These are phyloP conservation scores for Holocentrus rufus DNA, from an alignment of 2,797 vertebrate species.

Conservation along the genomic window DNA sequence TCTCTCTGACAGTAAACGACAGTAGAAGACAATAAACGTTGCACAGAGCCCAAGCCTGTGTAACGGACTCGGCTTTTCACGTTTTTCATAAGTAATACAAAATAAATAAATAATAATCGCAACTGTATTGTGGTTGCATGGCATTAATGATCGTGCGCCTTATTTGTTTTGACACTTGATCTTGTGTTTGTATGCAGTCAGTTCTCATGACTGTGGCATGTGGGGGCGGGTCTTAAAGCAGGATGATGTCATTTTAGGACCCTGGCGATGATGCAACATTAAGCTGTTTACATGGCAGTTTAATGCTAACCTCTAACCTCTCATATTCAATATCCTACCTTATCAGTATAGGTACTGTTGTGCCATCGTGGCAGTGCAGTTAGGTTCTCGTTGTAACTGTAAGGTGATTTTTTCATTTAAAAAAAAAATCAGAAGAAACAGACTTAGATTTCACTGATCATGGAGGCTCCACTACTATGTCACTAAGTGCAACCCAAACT, in stretches of 20 bases:
- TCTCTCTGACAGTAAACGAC: too few relatives aligned
- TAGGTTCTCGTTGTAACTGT: not conserved
- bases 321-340: not conserved
- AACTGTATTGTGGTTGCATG: fast-evolving
- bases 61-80: not conserved
- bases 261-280: slow-evolving; percentile 65
- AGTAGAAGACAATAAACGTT: slow-evolving; percentile 6
- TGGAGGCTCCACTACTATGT: not conserved
- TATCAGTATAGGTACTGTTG: not conserved
- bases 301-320: not conserved
- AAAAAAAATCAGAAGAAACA: not conserved
- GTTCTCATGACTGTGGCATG: slow-evolving; percentile 62
- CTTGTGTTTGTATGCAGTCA: not conserved
- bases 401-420: not conserved
- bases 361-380: not conserved
- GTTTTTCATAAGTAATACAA: not conserved
- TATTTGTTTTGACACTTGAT: slow-evolving; percentile 71
- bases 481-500: too few relatives aligned
- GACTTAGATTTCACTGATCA: not conserved
- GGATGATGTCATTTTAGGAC: slow-evolving; percentile 67
- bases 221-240: slow-evolving; percentile 63
- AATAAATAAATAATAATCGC: too few relatives aligned
- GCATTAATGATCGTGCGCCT: not conserved
- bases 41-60: too few relatives aligned
- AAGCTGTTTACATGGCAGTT: slow-evolving; percentile 12